phyloP scores from a whole-genome alignment of 1,140 invertebrate genomes.

The Dendroctonus valens region DNA sequence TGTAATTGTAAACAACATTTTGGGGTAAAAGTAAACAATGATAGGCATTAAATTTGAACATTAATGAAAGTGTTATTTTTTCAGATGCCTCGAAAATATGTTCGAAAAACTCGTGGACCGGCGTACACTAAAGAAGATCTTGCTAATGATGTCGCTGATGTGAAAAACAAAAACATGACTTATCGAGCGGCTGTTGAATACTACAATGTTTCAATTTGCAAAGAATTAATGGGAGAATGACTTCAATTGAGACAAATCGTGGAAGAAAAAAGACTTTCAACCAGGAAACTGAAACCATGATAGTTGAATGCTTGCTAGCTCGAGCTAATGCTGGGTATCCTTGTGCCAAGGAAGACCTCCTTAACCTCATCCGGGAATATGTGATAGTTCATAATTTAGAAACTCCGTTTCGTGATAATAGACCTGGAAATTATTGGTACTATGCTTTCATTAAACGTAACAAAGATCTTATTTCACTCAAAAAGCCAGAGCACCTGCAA shows the following conservation, averaged over 20 bases:
- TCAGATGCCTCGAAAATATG: conserved; percentile 25
- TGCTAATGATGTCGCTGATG: conserved; percentile 21
- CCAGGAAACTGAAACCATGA: conserved; percentile 13
- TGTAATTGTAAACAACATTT: conserved; percentile 16
- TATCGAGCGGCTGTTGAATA: conserved; percentile 12
- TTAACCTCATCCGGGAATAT: conserved; percentile 18
- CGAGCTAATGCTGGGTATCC: conserved; percentile 23
- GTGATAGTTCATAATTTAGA: conserved; percentile 8
- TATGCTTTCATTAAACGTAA: conserved; percentile 11
- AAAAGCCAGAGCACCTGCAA: conserved; percentile 34
- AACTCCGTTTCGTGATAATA: conserved; percentile 29
- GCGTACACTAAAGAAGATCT: conserved; percentile 28
- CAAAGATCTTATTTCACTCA: conserved; percentile 13
- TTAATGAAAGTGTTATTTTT: conserved; percentile 7
- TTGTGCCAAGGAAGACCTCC: conserved; percentile 24
- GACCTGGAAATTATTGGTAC: conserved; percentile 32
- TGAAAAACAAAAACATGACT: conserved; percentile 27
- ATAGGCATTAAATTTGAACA: conserved; percentile 1
- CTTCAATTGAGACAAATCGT: conserved; percentile 14
- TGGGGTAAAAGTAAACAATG: conserved; percentile 11
- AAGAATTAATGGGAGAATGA: conserved; percentile 29
- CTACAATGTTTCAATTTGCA: conserved; percentile 27
- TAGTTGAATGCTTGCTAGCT: conserved; percentile 19
- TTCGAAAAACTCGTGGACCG: conserved; percentile 14
- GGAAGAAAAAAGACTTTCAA: no score